These are phyloP conservation scores for Aricia artaxerxes DNA, from an alignment of 2,888 invertebrate genomes.

Conservation along the genomic window DNA sequence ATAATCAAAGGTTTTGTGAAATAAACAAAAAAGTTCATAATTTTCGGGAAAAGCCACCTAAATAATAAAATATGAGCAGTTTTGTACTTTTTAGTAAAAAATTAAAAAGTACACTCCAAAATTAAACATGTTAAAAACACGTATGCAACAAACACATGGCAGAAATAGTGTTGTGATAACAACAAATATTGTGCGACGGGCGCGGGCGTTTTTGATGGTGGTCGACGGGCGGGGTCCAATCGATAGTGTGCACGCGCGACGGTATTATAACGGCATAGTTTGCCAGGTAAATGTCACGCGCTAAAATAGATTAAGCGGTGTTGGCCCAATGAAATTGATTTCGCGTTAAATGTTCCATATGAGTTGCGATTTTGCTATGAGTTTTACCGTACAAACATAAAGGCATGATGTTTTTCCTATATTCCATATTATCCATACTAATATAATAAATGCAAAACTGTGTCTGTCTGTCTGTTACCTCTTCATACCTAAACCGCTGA, in stretches of 20 bases:
- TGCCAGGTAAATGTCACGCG: slow-evolving; percentile 21
- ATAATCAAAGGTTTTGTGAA: too few relatives aligned
- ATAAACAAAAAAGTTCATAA: too few relatives aligned
- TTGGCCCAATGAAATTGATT: slow-evolving; percentile 3
- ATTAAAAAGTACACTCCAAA: not conserved
- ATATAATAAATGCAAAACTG: too few relatives aligned
- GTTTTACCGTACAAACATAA: not conserved
- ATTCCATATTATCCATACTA: too few relatives aligned
- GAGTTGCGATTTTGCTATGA: not conserved
- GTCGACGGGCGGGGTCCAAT: slow-evolving; percentile 33
- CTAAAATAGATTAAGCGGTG: slow-evolving; percentile 27
- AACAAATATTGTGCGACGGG: slow-evolving; percentile 13
- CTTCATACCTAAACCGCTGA: too few relatives aligned
- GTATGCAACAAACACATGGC: not conserved
- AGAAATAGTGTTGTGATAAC: not conserved
- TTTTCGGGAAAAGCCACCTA: too few relatives aligned
- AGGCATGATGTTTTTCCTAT: not conserved
- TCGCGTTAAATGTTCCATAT: not conserved
- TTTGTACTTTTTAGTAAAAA: too few relatives aligned
- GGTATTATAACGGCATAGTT: slow-evolving; percentile 26
- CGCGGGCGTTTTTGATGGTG: slow-evolving; percentile 26
- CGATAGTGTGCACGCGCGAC: slow-evolving; percentile 35
- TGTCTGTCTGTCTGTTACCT: too few relatives aligned
- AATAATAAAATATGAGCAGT: too few relatives aligned
- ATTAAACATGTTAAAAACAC: not conserved